Conservation (phyloP, 2,113 vertebrate genomes). For the Emberiza fucata region DNA sequence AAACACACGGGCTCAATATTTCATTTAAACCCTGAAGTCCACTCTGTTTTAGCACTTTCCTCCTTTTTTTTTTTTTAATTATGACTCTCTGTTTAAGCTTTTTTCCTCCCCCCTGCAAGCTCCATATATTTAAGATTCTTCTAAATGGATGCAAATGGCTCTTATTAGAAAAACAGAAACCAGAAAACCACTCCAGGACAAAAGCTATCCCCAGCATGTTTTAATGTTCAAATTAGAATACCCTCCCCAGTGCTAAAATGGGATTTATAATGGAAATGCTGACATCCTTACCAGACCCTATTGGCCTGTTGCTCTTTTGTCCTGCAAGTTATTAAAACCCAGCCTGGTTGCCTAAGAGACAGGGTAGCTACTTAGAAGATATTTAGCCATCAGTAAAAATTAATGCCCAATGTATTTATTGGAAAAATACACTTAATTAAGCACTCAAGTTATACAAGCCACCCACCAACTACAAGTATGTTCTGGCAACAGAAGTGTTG, state of each 20-base stretch:
- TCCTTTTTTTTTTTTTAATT: neutral
- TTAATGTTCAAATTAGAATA: constrained; percentile 14
- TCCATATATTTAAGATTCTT: neutral
- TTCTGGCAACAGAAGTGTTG: constrained; percentile 42
- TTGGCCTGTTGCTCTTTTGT: constrained; percentile 7
- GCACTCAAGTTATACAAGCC: constrained; percentile 32
- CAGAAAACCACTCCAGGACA: neutral
- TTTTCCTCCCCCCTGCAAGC: neutral
- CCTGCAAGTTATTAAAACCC: constrained; percentile 41
- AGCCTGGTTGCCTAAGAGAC: constrained; percentile 51
- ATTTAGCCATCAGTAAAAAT: constrained; percentile 63
- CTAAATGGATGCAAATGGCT: constrained; percentile 25
- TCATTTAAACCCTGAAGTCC: neutral
- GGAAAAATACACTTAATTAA: constrained; percentile 54
- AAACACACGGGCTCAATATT: neutral
- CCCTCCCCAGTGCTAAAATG: neutral
- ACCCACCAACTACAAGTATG: constrained; percentile 20
- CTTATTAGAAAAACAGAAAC: constrained; percentile 14
- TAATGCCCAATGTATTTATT: constrained; percentile 45
- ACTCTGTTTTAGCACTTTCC: neutral
- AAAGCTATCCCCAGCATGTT: constrained; percentile 17
- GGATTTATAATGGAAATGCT: constrained; percentile 36
- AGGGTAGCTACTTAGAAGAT: constrained; percentile 47
- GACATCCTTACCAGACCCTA: constrained; percentile 1
- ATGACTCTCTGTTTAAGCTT: neutral